Conservation (phyloP, 2,113 vertebrate species). For the Clarias macrocephalus region DNA sequence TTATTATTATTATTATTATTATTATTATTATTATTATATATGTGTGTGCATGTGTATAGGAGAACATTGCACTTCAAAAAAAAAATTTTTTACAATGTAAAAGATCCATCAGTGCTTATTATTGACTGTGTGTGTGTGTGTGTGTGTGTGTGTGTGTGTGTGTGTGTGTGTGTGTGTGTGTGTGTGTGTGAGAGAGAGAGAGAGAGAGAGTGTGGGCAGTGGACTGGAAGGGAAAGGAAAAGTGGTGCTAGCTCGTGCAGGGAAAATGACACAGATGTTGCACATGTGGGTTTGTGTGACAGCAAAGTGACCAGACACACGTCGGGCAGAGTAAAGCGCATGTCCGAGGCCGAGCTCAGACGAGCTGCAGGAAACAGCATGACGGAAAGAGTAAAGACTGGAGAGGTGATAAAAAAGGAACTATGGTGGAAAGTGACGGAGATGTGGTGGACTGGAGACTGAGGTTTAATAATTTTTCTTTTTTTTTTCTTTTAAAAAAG, state of each 20-base stretch:
- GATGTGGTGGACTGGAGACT: background rate
- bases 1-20: background rate
- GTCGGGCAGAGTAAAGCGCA: conserved; percentile 14
- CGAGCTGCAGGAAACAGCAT: conserved; percentile 3
- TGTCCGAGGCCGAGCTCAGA: conserved; percentile 28
- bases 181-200: conserved; percentile 11
- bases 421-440: background rate
- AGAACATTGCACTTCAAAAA: background rate
- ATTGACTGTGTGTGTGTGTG: conserved; percentile 25
- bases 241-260: conserved; percentile 5
- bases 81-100: background rate
- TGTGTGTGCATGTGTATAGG: background rate
- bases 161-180: too few relatives aligned
- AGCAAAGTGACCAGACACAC: conserved; percentile 23
- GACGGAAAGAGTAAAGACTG: background rate
- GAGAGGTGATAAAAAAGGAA: background rate
- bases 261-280: conserved; percentile 33
- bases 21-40: background rate
- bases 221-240: conserved; percentile 13
- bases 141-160: conserved; percentile 26
- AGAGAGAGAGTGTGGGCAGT: background rate
- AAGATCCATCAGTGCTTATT: conserved; percentile 23
- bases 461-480: background rate
- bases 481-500: too few relatives aligned
- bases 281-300: conserved; percentile 31